A percentile compares a stretch with the other conserved stretches of the same genome.
Evolutionary conservation across 2,888 invertebrate genomes (phyloP).

Genomic region (Stenotaenia linearis): DNA sequence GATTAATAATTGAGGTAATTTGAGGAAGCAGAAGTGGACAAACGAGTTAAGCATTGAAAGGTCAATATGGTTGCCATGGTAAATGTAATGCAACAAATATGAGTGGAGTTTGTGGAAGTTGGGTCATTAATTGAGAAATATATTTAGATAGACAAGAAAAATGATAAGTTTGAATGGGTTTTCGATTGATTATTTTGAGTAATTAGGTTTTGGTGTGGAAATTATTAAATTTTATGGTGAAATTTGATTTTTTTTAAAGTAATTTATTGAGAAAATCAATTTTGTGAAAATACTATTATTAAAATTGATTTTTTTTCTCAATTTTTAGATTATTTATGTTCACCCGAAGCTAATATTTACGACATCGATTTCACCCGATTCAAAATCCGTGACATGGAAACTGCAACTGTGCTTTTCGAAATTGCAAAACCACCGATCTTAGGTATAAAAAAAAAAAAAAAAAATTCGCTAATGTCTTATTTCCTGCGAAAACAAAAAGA

Average conservation of each 20-base stretch:
- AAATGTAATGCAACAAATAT: background rate
- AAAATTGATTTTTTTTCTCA: background rate
- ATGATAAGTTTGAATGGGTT: no score
- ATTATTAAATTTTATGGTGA: no score
- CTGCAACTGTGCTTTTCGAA: constrained; percentile 84
- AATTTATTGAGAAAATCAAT: no score
- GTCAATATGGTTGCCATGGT: background rate
- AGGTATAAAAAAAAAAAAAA: constrained; percentile 27
- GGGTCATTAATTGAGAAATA: background rate
- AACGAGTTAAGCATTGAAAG: background rate
- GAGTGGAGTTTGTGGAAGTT: background rate
- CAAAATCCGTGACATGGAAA: constrained; percentile 87
- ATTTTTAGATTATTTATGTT: constrained; percentile 74
- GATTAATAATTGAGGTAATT: background rate
- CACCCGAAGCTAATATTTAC: constrained; percentile 91
- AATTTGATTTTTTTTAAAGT: no score
- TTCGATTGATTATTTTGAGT: no score
- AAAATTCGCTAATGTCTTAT: background rate
- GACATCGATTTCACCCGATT: constrained; percentile 97
- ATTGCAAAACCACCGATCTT: constrained; percentile 71
- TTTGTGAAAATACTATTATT: no score
- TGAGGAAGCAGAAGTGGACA: background rate
- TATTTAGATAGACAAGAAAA: no score
- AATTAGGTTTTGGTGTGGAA: no score
- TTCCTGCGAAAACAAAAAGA: no score